Evolutionary conservation across 2,113 vertebrate species (phyloP).

Genomic region (Tylochromis polylepis): DNA sequence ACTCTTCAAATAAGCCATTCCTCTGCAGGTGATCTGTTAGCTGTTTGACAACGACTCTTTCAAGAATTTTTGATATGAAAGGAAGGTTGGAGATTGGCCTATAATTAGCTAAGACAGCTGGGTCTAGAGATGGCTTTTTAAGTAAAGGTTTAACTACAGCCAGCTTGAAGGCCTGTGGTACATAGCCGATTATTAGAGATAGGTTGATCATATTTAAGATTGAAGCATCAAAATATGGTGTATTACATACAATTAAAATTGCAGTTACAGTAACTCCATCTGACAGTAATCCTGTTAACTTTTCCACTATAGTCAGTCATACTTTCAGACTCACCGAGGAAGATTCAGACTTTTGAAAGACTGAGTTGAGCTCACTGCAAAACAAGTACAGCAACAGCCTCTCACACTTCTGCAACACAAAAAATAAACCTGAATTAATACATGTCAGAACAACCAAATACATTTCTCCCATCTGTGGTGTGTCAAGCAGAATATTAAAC

Average conservation of each 20-base stretch:
- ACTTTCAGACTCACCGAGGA: conserved; percentile 75
- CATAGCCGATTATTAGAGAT: no score
- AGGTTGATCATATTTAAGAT: no score
- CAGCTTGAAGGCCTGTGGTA: no score
- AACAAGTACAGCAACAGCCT: conserved; percentile 82
- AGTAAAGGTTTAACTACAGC: no score
- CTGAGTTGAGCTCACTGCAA: conserved; percentile 81
- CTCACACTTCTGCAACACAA: conserved; percentile 80
- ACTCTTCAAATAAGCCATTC: no score
- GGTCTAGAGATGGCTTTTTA: no score
- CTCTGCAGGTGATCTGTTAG: no score
- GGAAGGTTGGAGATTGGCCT: no score
- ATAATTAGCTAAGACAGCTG: no score
- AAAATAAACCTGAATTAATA: not conserved
- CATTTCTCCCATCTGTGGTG: not conserved
- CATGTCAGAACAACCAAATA: not conserved
- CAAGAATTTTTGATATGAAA: no score
- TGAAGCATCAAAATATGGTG: no score
- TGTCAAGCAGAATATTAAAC: not conserved
- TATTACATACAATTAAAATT: conserved; percentile 10
- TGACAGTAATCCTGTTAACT: conserved; percentile 38
- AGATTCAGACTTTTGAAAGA: conserved; percentile 75
- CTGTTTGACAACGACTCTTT: no score
- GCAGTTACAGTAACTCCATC: conserved; percentile 9
- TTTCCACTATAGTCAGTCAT: not conserved